These are phyloP conservation scores for Xyrauchen texanus DNA, from an alignment of 2,113 vertebrate species.

Conservation along the genomic window DNA sequence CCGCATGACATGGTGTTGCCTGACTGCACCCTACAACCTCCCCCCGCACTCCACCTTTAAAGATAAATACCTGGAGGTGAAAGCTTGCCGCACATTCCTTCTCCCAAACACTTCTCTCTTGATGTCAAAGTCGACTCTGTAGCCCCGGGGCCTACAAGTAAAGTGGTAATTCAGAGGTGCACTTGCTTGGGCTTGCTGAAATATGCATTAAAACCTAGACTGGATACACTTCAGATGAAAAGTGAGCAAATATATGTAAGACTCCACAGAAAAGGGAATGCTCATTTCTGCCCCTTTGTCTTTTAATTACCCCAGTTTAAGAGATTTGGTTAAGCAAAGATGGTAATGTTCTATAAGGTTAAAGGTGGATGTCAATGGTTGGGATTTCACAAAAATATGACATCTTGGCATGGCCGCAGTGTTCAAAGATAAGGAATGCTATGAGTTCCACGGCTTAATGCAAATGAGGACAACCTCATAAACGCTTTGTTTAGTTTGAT, in stretches of 20 bases:
- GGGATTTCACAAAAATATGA: not conserved
- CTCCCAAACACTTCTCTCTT: constrained; percentile 86
- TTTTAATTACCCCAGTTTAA: constrained; percentile 56
- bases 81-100: constrained; percentile 94
- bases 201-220: constrained; percentile 91
- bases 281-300: constrained; percentile 46
- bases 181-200: constrained; percentile 93
- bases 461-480: not conserved
- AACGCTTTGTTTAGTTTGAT: not conserved
- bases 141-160: constrained; percentile 84
- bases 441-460: not conserved
- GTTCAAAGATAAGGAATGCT: not conserved
- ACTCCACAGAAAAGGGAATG: constrained; percentile 58
- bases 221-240: constrained; percentile 73
- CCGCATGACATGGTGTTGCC: constrained; percentile 73
- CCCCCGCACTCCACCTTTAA: constrained; percentile 68
- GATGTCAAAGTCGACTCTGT: constrained; percentile 90
- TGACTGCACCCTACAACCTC: constrained; percentile 60
- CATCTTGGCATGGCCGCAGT: not conserved
- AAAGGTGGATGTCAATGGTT: not conserved
- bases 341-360: constrained; percentile 16
- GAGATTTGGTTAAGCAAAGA: constrained; percentile 39
- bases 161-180: constrained; percentile 87
- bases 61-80: constrained; percentile 95
- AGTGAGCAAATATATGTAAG: constrained; percentile 64